A percentile compares a stretch with the other conserved stretches of the same genome.
Evolutionary conservation across 2,888 invertebrate species (phyloP).

Genomic region (Meloe dianella): DNA sequence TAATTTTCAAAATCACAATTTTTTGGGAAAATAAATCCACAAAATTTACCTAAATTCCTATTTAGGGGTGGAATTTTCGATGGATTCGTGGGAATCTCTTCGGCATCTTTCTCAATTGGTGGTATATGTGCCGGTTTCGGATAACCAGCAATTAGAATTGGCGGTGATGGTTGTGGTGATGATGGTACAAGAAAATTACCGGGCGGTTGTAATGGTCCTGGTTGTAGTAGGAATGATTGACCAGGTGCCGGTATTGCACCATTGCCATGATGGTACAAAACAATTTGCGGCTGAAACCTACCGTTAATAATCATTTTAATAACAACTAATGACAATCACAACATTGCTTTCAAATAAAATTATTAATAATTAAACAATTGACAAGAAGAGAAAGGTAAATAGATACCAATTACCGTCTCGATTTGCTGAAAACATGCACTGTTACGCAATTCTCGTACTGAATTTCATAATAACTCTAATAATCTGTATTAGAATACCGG

Average conservation of each 20-base stretch:
- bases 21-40: background rate
- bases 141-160: slow-evolving; percentile 50
- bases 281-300: slow-evolving; percentile 53
- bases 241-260: slow-evolving; percentile 41
- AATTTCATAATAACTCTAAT: background rate
- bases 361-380: background rate
- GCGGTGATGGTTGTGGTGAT: slow-evolving; percentile 39
- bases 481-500: too few species aligned
- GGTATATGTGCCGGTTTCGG: slow-evolving; percentile 54
- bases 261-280: slow-evolving; percentile 46
- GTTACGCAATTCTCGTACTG: background rate
- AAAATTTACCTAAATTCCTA: slow-evolving; percentile 22
- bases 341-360: background rate
- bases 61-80: slow-evolving; percentile 46
- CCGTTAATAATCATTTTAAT: slow-evolving; percentile 22
- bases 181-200: slow-evolving; percentile 53
- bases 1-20: slow-evolving; percentile 10
- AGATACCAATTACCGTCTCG: background rate
- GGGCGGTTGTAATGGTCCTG: slow-evolving; percentile 44
- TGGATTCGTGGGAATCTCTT: slow-evolving; percentile 55
- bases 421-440: too few species aligned
- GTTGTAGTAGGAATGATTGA: slow-evolving; percentile 54
- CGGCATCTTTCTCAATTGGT: slow-evolving; percentile 57
- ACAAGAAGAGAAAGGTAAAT: background rate
- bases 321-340: background rate